Conservation (phyloP, 35 echinoderm and acorn worm species). For the Heliocidaris tuberculata region DNA sequence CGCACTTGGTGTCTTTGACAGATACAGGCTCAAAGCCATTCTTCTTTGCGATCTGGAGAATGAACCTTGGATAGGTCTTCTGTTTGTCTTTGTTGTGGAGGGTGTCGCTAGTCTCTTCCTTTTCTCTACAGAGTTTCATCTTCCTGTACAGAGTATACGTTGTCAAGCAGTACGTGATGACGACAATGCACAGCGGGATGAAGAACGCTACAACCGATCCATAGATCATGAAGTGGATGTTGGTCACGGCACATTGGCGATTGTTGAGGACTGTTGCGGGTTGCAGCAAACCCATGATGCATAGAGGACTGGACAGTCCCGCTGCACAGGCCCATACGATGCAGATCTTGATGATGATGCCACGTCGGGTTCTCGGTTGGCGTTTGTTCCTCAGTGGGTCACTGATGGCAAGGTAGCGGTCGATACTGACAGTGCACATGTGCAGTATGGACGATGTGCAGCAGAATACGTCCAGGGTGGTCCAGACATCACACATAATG, state of each 20-base stretch:
- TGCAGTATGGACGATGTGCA: conserved; percentile 90
- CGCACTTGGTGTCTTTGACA: background rate
- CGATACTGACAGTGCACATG: conserved; percentile 78
- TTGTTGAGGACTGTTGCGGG: conserved; percentile 58
- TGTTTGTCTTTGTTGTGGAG: background rate
- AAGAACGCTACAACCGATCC: conserved; percentile 82
- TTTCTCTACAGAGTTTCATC: background rate
- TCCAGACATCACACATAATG: conserved; percentile 71
- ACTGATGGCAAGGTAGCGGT: conserved; percentile 82
- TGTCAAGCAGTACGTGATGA: conserved; percentile 70
- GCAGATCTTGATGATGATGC: conserved; percentile 63
- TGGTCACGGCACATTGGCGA: conserved; percentile 56
- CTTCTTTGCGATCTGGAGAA: background rate
- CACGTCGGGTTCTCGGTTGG: conserved; percentile 28
- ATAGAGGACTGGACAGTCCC: conserved; percentile 68
- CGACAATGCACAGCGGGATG: conserved; percentile 70
- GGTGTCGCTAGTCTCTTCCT: background rate
- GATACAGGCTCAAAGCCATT: conserved; percentile 37
- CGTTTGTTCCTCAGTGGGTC: conserved; percentile 56
- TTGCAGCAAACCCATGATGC: conserved; percentile 57
- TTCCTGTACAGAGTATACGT: conserved; percentile 65
- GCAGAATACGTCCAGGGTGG: conserved; percentile 75
- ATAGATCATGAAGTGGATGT: conserved; percentile 72
- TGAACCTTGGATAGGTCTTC: conserved; percentile 28
- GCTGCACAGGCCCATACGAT: conserved; percentile 71